Evolutionary conservation across 2,113 vertebrate species (phyloP).

Genomic region (Actinemys pallida): DNA sequence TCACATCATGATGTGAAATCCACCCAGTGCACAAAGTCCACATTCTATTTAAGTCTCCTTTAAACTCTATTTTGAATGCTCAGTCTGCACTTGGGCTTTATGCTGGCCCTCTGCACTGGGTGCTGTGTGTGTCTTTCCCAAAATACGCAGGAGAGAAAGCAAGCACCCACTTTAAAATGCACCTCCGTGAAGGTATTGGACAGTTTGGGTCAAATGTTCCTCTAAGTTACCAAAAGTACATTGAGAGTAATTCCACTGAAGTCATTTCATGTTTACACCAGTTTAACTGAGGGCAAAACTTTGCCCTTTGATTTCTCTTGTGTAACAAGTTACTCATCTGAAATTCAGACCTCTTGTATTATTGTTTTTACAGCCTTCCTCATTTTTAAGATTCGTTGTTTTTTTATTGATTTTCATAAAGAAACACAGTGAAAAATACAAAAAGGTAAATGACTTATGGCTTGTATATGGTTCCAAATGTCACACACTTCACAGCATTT

Average conservation of each 20-base stretch:
- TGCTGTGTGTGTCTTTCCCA: not conserved
- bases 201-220: not conserved
- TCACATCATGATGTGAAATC: not conserved
- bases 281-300: too few species aligned
- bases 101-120: not conserved
- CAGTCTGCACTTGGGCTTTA: not conserved
- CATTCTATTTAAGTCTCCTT: not conserved
- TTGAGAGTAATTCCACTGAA: not conserved
- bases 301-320: too few species aligned
- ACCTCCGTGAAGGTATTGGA: not conserved
- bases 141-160: not conserved
- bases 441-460: not conserved
- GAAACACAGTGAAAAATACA: not conserved
- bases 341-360: too few species aligned
- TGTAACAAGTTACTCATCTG: too few species aligned
- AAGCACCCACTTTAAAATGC: not conserved
- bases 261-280: too few species aligned
- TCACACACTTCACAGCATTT: not conserved
- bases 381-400: too few species aligned
- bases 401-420: not conserved
- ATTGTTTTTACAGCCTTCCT: too few species aligned
- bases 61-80: not conserved
- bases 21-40: accelerated
- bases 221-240: not conserved
- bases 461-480: not conserved